phyloP scores from a whole-genome alignment of 2,888 invertebrate species.

The Trilocha varians region DNA sequence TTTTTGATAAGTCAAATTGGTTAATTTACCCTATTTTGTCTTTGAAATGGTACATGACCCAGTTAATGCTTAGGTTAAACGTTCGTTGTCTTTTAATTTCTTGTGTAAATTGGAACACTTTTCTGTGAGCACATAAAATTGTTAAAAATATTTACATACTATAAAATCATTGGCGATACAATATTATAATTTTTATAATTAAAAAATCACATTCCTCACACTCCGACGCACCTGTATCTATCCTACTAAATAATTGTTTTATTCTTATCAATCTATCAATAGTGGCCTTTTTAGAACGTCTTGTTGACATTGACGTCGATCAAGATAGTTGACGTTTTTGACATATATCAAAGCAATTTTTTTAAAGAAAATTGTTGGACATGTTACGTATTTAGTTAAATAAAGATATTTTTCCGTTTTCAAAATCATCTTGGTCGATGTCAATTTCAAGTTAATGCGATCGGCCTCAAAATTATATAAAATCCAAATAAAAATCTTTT shows the following conservation, averaged over 20 bases:
- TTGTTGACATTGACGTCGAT: not conserved
- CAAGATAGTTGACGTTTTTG: not conserved
- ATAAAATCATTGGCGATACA: no score
- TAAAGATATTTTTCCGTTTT: not conserved
- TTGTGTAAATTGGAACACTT: no score
- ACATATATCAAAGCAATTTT: not conserved
- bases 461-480: not conserved
- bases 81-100: no score
- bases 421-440: not conserved
- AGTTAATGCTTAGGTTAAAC: no score
- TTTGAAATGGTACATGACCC: no score
- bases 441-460: not conserved
- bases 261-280: not conserved
- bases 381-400: no score
- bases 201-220: not conserved
- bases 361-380: not conserved
- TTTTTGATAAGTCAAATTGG: no score
- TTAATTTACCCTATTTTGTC: no score
- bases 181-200: not conserved
- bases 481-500: constrained; percentile 1
- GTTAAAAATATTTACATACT: no score
- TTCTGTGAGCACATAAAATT: no score
- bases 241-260: not conserved
- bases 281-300: not conserved
- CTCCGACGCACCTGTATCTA: not conserved